Evolutionary conservation across 2,113 vertebrate species (phyloP).

Genomic region (Ceratotherium simum): DNA sequence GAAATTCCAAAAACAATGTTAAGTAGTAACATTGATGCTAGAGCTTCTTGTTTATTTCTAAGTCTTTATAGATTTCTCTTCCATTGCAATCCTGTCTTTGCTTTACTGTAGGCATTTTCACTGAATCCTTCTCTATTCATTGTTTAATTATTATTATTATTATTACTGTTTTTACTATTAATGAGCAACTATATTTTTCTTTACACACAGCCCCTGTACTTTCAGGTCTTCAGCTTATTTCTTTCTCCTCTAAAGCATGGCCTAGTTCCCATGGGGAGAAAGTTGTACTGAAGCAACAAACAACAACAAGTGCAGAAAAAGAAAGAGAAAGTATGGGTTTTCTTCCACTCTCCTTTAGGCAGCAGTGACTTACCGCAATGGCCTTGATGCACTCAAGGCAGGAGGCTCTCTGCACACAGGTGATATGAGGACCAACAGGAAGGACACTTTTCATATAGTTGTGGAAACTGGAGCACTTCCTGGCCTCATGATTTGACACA

Average conservation of each 20-base stretch:
- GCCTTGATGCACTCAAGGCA: constrained; percentile 83
- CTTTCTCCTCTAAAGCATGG: not conserved
- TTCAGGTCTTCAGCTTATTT: not conserved
- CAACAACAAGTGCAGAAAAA: not conserved
- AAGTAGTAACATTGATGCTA: not conserved
- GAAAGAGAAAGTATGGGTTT: not conserved
- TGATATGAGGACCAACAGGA: constrained; percentile 51
- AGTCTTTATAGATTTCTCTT: not conserved
- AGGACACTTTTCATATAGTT: constrained; percentile 47
- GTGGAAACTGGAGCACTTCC: constrained; percentile 83
- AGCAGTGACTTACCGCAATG: constrained; percentile 85
- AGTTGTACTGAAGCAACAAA: not conserved
- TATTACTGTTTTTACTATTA: not conserved
- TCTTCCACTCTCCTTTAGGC: not conserved
- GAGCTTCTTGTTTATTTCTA: not conserved
- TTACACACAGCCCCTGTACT: not conserved
- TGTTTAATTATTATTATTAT: no score
- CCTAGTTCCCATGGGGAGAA: not conserved
- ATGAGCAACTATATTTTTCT: not conserved
- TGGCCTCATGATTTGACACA: constrained; percentile 80
- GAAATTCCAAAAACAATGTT: not conserved
- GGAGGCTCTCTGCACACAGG: constrained; percentile 76
- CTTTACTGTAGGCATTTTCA: not conserved
- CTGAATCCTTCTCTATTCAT: not conserved
- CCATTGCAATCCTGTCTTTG: not conserved